Percentiles rank a stretch among this genome's conserved stretches.
Conservation (phyloP, 2,888 invertebrate species). For the Tachina lurida region DNA sequence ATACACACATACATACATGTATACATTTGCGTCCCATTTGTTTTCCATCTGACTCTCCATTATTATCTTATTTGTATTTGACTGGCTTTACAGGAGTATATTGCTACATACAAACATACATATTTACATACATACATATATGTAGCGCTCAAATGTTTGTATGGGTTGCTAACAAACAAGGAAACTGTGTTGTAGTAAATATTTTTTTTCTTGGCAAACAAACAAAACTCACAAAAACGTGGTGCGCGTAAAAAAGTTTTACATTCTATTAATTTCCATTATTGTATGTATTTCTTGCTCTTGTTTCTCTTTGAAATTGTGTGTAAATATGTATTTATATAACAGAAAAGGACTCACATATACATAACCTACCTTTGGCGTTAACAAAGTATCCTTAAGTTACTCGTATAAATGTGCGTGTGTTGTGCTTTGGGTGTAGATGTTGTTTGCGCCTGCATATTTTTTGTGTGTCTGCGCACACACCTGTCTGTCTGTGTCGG, state of each 20-base stretch:
- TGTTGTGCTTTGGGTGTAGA: slow-evolving; percentile 28
- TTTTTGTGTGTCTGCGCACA: slow-evolving; percentile 64
- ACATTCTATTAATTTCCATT: slow-evolving; percentile 12
- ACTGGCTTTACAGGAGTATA: too few relatives aligned
- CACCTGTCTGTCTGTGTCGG: slow-evolving; percentile 59
- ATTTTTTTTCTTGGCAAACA: slow-evolving; percentile 46
- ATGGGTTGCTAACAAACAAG: slow-evolving; percentile 44
- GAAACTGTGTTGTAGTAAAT: slow-evolving; percentile 68
- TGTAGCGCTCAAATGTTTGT: slow-evolving; percentile 11
- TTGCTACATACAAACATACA: too few relatives aligned
- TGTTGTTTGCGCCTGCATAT: slow-evolving; percentile 53
- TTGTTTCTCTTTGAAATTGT: slow-evolving; percentile 17
- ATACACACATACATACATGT: slow-evolving; percentile 41
- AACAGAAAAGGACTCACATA: slow-evolving; percentile 69
- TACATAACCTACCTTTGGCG: slow-evolving; percentile 78
- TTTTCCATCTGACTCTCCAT: not conserved
- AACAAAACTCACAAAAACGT: slow-evolving; percentile 61
- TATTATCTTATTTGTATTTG: not conserved
- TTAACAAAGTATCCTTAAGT: slow-evolving; percentile 75
- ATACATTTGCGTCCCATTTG: slow-evolving; percentile 6
- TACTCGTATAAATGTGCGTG: slow-evolving; percentile 37
- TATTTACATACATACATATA: not conserved
- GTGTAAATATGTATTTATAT: not conserved
- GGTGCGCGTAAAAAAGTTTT: slow-evolving; percentile 66
- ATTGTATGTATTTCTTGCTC: slow-evolving; percentile 4